These are phyloP conservation scores for Lethocerus indicus DNA, from an alignment of 1,140 invertebrate species.

Conservation along the genomic window DNA sequence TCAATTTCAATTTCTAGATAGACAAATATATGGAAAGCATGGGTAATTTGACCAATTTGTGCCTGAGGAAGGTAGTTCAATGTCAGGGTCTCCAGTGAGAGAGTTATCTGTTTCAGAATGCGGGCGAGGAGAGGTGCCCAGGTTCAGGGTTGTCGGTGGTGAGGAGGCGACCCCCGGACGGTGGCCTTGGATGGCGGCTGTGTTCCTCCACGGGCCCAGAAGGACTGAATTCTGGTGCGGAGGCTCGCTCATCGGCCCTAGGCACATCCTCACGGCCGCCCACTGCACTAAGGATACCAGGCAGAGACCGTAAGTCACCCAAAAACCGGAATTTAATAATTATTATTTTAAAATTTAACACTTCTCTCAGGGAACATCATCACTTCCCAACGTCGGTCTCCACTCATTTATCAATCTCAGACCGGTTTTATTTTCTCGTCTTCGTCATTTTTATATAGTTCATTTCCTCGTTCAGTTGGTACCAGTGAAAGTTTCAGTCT, in stretches of 20 bases:
- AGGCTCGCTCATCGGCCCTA: conserved; percentile 63
- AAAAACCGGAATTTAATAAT: no score
- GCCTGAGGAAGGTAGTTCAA: conserved; percentile 17
- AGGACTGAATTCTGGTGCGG: conserved; percentile 89
- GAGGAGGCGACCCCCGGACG: conserved; percentile 61
- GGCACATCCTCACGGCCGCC: conserved; percentile 74
- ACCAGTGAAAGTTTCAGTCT: no score
- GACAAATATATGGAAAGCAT: neutral
- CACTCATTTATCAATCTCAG: no score
- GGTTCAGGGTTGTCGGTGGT: conserved; percentile 76
- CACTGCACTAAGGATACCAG: conserved; percentile 78
- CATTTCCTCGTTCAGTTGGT: no score
- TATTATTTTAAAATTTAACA: no score
- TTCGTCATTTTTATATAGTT: no score
- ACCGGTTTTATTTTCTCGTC: no score
- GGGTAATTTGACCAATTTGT: neutral
- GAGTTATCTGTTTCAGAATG: conserved; percentile 40
- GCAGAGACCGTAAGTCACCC: conserved; percentile 65
- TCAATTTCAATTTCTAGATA: no score
- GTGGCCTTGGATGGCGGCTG: conserved; percentile 90
- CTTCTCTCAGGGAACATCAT: no score
- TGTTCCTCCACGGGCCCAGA: conserved; percentile 69
- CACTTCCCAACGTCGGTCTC: no score
- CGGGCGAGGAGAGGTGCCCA: conserved; percentile 61
- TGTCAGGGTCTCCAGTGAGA: no score